Evolutionary conservation across 2,113 vertebrate species (phyloP).

Genomic region (Xiphophorus couchianus): DNA sequence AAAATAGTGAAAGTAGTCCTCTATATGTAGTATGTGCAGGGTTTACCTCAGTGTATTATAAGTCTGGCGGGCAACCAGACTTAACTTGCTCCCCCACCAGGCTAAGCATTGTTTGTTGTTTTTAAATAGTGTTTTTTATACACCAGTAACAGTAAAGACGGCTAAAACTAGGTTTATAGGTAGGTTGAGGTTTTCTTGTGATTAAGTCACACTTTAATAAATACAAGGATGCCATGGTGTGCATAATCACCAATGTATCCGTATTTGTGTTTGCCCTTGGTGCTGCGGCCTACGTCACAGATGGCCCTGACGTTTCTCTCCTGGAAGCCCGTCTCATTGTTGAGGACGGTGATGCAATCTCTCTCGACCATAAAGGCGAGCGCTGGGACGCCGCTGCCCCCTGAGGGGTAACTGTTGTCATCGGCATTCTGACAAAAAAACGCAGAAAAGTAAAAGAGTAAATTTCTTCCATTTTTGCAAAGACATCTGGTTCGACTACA

Average conservation of each 20-base stretch:
- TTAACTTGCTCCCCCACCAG: too few relatives aligned
- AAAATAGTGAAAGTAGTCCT: too few relatives aligned
- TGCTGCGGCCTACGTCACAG: slow-evolving; percentile 83
- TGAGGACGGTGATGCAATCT: slow-evolving; percentile 79
- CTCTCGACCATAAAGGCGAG: slow-evolving; percentile 80
- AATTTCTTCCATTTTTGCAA: neutral
- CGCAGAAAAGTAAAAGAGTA: neutral
- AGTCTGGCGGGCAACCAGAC: too few relatives aligned
- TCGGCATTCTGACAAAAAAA: slow-evolving; percentile 78
- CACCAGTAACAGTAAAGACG: too few relatives aligned
- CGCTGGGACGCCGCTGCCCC: slow-evolving; percentile 49
- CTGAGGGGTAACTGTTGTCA: slow-evolving; percentile 78
- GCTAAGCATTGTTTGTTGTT: too few relatives aligned
- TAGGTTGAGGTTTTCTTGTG: too few relatives aligned
- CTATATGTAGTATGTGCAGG: too few relatives aligned
- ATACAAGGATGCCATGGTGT: too few relatives aligned
- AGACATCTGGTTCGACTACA: neutral
- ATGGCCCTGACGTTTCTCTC: slow-evolving; percentile 79
- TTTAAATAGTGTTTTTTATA: too few relatives aligned
- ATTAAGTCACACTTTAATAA: too few relatives aligned
- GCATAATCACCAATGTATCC: slow-evolving; percentile 81
- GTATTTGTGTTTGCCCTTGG: slow-evolving; percentile 83
- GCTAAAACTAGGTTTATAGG: too few relatives aligned
- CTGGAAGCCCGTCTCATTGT: slow-evolving; percentile 82
- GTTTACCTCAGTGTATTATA: too few relatives aligned